These are phyloP conservation scores for Grammomys dolichurus DNA, from an alignment of 2,113 vertebrate genomes.

Conservation along the genomic window DNA sequence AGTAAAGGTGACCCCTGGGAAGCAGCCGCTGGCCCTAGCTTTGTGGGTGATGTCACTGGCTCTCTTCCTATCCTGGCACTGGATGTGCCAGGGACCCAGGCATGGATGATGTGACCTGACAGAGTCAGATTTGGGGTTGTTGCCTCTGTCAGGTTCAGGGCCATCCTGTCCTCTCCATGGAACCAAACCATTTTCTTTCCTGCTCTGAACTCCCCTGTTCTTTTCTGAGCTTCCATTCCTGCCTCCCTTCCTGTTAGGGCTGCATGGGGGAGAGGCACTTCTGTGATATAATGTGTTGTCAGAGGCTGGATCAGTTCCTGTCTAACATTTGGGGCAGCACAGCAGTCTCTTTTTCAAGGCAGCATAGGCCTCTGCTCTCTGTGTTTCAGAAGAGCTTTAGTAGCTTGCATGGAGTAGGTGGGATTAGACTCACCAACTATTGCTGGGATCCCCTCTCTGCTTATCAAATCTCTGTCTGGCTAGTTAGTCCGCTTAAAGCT, in stretches of 20 bases:
- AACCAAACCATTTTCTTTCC: background rate
- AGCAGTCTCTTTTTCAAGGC: background rate
- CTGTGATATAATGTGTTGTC: background rate
- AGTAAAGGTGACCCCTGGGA: background rate
- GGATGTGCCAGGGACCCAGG: background rate
- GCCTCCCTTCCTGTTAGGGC: background rate
- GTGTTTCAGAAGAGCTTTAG: background rate
- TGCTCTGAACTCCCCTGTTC: rapidly evolving
- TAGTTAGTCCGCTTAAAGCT: background rate
- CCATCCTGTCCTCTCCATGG: too few relatives aligned
- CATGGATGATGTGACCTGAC: rapidly evolving
- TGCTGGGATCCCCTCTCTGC: background rate
- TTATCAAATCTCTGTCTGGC: background rate
- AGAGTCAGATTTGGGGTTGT: background rate
- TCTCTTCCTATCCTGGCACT: background rate
- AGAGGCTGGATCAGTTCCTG: background rate
- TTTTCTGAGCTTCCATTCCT: background rate
- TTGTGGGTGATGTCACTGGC: background rate
- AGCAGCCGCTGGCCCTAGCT: background rate
- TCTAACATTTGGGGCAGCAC: too few relatives aligned
- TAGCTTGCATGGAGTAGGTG: rapidly evolving
- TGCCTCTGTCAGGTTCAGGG: too few relatives aligned
- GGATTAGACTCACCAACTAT: background rate
- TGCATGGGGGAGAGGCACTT: background rate
- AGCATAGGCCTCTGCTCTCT: background rate